These are phyloP conservation scores for Apotomis capreana DNA, from an alignment of 2,888 invertebrate genomes.

Conservation along the genomic window DNA sequence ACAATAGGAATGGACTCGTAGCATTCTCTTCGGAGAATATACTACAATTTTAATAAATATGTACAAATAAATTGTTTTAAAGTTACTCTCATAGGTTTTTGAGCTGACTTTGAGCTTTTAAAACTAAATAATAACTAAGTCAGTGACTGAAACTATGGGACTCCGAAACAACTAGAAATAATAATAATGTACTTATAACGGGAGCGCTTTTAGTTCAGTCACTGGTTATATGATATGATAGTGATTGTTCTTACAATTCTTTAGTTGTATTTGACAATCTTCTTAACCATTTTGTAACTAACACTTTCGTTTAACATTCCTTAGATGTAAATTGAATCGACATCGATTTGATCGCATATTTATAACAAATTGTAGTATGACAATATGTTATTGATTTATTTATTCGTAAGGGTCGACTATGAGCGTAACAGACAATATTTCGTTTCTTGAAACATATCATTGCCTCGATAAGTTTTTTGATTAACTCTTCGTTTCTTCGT, in stretches of 20 bases:
- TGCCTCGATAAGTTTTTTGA: too few species aligned
- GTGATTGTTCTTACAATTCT: constrained; percentile 27
- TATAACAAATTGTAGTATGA: neutral
- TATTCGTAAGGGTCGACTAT: too few species aligned
- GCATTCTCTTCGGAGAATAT: constrained; percentile 37
- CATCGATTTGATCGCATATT: constrained; percentile 5
- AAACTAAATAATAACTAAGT: constrained; percentile 64
- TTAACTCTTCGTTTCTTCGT: too few species aligned
- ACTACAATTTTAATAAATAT: constrained; percentile 57
- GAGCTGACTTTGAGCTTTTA: constrained; percentile 82
- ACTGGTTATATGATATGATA: constrained; percentile 41
- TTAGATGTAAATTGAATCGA: neutral
- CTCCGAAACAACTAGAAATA: constrained; percentile 51
- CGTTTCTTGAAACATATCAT: too few species aligned
- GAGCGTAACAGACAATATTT: too few species aligned
- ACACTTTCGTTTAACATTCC: constrained; percentile 2
- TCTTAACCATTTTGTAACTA: neutral
- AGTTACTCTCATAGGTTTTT: constrained; percentile 60
- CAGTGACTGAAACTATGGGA: constrained; percentile 37
- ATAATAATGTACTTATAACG: constrained; percentile 64
- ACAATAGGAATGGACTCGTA: constrained; percentile 51
- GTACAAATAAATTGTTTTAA: constrained; percentile 57
- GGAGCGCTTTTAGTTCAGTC: constrained; percentile 47
- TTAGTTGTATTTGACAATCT: constrained; percentile 8
- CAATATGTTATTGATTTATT: too few species aligned